A percentile compares a stretch with the other conserved stretches of the same genome.
These are phyloP conservation scores for Pasiphila rectangulata DNA, from an alignment of 2,888 invertebrate genomes.

Conservation along the genomic window DNA sequence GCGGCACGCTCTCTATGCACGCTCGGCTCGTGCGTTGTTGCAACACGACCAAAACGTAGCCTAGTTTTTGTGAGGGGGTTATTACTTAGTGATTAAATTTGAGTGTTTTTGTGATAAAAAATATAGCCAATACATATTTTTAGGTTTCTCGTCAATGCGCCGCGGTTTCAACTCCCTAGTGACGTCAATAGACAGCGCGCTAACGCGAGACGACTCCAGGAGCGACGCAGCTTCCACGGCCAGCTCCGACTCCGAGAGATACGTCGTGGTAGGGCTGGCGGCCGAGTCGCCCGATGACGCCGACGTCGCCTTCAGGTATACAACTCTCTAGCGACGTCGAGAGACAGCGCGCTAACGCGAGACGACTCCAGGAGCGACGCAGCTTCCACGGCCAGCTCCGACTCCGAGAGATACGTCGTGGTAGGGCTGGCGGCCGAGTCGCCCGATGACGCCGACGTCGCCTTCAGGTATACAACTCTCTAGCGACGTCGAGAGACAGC, in stretches of 20 bases:
- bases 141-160: conserved; percentile 88
- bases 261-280: conserved; percentile 86
- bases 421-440: conserved; percentile 84
- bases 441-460: conserved; percentile 85
- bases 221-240: conserved; percentile 87
- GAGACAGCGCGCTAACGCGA: no score
- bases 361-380: conserved; percentile 86
- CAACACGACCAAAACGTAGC: no score
- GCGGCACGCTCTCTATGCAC: no score
- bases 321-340: conserved; percentile 48
- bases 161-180: conserved; percentile 91
- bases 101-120: no score
- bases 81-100: no score
- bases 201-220: conserved; percentile 84
- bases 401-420: conserved; percentile 93
- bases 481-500: conserved; percentile 91
- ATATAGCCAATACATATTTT: background rate
- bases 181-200: conserved; percentile 65
- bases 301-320: conserved; percentile 70
- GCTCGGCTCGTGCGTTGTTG: no score
- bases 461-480: conserved; percentile 20
- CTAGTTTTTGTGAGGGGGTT: no score
- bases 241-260: conserved; percentile 93
- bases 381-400: conserved; percentile 90
- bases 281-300: conserved; percentile 84